phyloP scores from a whole-genome alignment of 2,888 invertebrate species.

The Himalopsyche anomala region DNA sequence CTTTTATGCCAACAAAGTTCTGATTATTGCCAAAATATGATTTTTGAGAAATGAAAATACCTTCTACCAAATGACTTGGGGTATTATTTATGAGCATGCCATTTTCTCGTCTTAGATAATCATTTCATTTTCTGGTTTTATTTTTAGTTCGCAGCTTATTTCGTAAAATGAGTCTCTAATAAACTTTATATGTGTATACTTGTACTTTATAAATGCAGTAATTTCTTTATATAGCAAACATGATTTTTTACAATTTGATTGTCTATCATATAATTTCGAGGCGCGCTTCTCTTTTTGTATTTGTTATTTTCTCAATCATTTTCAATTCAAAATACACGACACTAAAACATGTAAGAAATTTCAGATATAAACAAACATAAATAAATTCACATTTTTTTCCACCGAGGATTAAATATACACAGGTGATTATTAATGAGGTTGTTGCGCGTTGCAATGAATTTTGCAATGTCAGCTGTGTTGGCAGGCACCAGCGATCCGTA shows the following conservation, averaged over 20 bases:
- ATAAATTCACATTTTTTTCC: not conserved
- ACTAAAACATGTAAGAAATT: not conserved
- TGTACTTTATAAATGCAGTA: no score
- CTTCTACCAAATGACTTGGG: constrained; percentile 6
- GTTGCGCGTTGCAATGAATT: constrained; percentile 64
- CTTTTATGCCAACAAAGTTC: no score
- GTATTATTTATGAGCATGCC: constrained; percentile 7
- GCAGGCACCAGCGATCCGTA: constrained; percentile 98
- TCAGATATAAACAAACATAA: not conserved
- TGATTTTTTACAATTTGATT: no score
- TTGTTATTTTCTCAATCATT: not conserved
- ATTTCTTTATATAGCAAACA: no score
- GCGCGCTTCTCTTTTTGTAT: not conserved
- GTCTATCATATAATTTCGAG: no score
- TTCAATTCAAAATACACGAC: not conserved
- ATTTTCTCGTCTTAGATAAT: not conserved
- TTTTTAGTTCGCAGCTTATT: no score
- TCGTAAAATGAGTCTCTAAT: no score
- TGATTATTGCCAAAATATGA: not conserved
- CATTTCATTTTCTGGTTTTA: no score
- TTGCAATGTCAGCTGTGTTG: constrained; percentile 76
- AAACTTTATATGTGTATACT: no score
- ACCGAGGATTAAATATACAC: not conserved
- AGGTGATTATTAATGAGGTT: constrained; percentile 62
- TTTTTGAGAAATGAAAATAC: constrained; percentile 24